phyloP scores from a whole-genome alignment of 2,888 invertebrate species.

The Spialia ferax region DNA sequence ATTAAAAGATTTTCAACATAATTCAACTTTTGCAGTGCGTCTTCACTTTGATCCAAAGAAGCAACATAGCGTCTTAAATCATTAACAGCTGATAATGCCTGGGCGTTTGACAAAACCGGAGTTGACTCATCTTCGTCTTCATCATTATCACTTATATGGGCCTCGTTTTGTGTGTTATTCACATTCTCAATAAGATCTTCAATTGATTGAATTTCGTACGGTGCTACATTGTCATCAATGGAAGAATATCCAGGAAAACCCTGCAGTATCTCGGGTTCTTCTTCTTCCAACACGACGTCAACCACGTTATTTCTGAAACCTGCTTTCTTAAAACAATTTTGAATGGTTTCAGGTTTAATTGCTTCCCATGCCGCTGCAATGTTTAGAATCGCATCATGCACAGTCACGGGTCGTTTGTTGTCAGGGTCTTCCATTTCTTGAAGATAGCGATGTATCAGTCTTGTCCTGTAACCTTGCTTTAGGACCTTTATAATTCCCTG shows the following conservation, averaged over 20 bases:
- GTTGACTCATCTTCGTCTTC: constrained; percentile 46
- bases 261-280: background rate
- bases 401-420: constrained; percentile 42
- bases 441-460: constrained; percentile 42
- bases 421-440: constrained; percentile 43
- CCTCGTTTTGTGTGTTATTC: constrained; percentile 43
- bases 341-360: background rate
- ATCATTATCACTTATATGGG: constrained; percentile 36
- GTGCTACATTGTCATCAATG: background rate
- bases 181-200: constrained; percentile 44
- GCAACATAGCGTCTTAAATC: constrained; percentile 44
- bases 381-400: constrained; percentile 44
- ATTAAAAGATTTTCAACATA: constrained; percentile 40
- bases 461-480: constrained; percentile 44
- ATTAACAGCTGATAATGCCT: constrained; percentile 42
- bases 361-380: constrained; percentile 44
- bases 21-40: constrained; percentile 45
- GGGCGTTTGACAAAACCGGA: constrained; percentile 45
- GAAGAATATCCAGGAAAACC: background rate
- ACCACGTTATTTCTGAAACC: too few species aligned
- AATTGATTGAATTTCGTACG: constrained; percentile 9
- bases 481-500: constrained; percentile 45
- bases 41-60: constrained; percentile 45
- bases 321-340: too few species aligned
- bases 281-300: too few species aligned